phyloP scores from a whole-genome alignment of 2,797 vertebrate genomes.

The Prionace glauca region DNA sequence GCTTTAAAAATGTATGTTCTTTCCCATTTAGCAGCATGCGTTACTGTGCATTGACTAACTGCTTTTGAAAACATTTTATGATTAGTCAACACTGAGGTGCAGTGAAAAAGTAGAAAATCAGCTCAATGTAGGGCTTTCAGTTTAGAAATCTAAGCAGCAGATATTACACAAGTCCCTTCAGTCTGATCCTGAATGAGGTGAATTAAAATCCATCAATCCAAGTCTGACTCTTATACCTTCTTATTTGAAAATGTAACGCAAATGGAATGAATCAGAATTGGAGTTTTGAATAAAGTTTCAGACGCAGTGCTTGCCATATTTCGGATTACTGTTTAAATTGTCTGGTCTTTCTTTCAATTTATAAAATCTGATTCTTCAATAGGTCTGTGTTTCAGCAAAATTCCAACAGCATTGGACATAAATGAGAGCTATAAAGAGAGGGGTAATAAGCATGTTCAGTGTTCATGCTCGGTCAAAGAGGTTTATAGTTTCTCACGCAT shows the following conservation, averaged over 20 bases:
- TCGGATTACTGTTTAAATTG: neutral
- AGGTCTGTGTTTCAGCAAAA: neutral
- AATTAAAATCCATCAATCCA: neutral
- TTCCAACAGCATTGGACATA: neutral
- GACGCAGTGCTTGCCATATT: neutral
- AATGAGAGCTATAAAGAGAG: too few species aligned
- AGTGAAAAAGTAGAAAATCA: too few species aligned
- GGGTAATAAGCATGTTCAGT: neutral
- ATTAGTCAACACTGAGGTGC: neutral
- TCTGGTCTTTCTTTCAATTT: neutral
- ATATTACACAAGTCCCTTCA: neutral
- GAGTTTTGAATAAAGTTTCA: neutral
- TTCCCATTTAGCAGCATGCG: neutral
- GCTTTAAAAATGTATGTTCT: neutral
- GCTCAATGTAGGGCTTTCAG: neutral
- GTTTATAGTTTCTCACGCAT: neutral
- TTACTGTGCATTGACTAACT: neutral
- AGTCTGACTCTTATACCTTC: neutral
- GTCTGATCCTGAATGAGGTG: neutral
- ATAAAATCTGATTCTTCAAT: neutral
- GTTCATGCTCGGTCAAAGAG: neutral
- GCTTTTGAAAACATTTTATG: neutral
- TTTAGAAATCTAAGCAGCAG: neutral
- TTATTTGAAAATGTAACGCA: neutral
- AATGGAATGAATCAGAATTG: neutral